Base-by-base conservation (phyloP, 1,140 invertebrate genomes). In the Drosophila murphyi region DNA sequence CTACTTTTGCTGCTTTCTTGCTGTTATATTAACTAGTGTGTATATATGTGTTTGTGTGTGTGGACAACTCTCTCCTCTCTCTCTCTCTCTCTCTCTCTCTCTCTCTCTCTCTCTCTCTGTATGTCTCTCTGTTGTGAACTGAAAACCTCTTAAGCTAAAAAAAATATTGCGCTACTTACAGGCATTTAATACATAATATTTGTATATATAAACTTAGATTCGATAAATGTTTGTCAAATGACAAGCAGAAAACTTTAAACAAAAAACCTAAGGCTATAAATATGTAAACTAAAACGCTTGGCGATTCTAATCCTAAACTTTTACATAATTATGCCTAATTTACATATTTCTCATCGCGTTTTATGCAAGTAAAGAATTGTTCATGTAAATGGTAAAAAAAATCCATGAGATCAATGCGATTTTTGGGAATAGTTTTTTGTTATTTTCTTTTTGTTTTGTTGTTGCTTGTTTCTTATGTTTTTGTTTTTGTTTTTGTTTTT, bases 351-450 rank as follows among this genome's bases (percentile, higher is more conserved):
- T 90, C 75, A 70, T 72, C 76, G 80, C 76, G 71, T 67, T 60
- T 68, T 59, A 75, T 75, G 68, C 68, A 72, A 64, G 61, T 75
- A 72, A 69, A 87, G 80, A 82, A 79, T 78, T 78, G 73, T 80
- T 69, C 72, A 76, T 90, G 75, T 85, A 81, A 75, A 72, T 88
- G 85, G 72, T 81, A 87, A 85, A 87, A 82, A 83, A 85, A 91
- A 90, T 83, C 82, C 78, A 81, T 92, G 91, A 92, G 91, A 92
- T 92, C 91, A 92, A 83, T 91, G 85, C 78, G 87, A 91, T 92
- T 91, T 92, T 92, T 92, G 91, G 91, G 90, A 92, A 92, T 92
- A 87, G 88, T 86, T 88, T 82, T 76, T 81, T 79, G 52, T 67
- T 43, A 47, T 48, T 52, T 74, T 61, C 60, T 69, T 71, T 81